Evolutionary conservation across 2,888 invertebrate genomes (phyloP).

Genomic region (Eubasilissa splendida): DNA sequence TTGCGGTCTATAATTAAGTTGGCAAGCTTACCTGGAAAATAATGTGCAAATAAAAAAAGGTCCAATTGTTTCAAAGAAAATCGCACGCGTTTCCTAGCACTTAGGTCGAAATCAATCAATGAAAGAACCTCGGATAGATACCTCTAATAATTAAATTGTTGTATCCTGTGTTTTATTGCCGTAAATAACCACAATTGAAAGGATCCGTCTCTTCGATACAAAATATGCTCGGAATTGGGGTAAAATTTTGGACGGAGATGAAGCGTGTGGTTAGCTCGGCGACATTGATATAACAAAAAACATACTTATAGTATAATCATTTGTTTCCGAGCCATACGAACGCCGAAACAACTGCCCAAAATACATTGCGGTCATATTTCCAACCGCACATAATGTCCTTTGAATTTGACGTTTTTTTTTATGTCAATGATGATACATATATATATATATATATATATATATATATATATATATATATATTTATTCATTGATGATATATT

Average conservation of each 20-base stretch:
- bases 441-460: too few species aligned
- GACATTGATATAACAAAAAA: neutral
- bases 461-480: too few species aligned
- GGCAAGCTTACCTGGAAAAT: constrained; percentile 17
- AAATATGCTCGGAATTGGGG: constrained; percentile 18
- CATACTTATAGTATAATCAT: too few species aligned
- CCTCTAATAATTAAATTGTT: constrained; percentile 50
- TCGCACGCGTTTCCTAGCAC: neutral
- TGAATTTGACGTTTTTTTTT: too few species aligned
- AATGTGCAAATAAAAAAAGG: constrained; percentile 4
- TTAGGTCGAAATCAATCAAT: constrained; percentile 22
- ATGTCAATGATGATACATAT: too few species aligned
- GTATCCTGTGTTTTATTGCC: constrained; percentile 57
- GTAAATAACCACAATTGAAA: constrained; percentile 54
- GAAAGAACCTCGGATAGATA: neutral
- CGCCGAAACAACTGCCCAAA: too few species aligned
- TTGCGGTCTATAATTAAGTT: constrained; percentile 27
- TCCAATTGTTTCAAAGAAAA: constrained; percentile 25
- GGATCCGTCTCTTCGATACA: constrained; percentile 31
- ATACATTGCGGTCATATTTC: too few species aligned
- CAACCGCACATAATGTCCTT: too few species aligned
- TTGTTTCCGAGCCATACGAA: too few species aligned
- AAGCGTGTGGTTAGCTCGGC: constrained; percentile 43
- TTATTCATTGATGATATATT: too few species aligned
- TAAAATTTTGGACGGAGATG: constrained; percentile 44